These are phyloP conservation scores for Eupithecia subfuscata DNA, from an alignment of 2,888 invertebrate genomes.

Conservation along the genomic window DNA sequence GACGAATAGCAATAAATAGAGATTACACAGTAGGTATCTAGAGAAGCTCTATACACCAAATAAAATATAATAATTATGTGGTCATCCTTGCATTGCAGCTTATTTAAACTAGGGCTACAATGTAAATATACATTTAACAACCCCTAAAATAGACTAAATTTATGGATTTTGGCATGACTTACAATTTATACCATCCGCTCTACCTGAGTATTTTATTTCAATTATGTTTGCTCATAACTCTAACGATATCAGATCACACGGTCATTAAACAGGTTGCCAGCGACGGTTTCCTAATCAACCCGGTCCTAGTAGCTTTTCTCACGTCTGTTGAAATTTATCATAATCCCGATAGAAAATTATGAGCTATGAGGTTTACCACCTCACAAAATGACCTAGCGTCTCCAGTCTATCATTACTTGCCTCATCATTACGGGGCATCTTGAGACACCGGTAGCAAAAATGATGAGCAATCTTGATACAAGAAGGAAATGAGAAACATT, in stretches of 20 bases:
- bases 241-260: constrained; percentile 29
- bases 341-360: not conserved
- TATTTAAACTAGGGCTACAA: constrained; percentile 23
- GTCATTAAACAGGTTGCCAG: constrained; percentile 18
- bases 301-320: constrained; percentile 6
- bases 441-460: constrained; percentile 52
- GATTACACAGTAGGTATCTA: not conserved
- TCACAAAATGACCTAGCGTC: constrained; percentile 28
- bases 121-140: constrained; percentile 18
- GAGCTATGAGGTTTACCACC: constrained; percentile 12
- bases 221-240: constrained; percentile 23
- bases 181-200: constrained; percentile 26
- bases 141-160: constrained; percentile 16
- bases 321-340: constrained; percentile 15
- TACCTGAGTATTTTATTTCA: constrained; percentile 32
- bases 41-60: not conserved
- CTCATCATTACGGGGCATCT: constrained; percentile 47
- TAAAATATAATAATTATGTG: constrained; percentile 27
- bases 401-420: constrained; percentile 36
- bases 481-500: constrained; percentile 65
- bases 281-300: constrained; percentile 17
- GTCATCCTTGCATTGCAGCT: constrained; percentile 6
- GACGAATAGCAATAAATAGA: not conserved
- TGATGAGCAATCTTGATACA: constrained; percentile 57
- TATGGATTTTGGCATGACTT: constrained; percentile 23